A percentile compares a stretch with the other conserved stretches of the same genome.
Conservation (phyloP, 2,797 vertebrate genomes). For the Scleropages formosus region DNA sequence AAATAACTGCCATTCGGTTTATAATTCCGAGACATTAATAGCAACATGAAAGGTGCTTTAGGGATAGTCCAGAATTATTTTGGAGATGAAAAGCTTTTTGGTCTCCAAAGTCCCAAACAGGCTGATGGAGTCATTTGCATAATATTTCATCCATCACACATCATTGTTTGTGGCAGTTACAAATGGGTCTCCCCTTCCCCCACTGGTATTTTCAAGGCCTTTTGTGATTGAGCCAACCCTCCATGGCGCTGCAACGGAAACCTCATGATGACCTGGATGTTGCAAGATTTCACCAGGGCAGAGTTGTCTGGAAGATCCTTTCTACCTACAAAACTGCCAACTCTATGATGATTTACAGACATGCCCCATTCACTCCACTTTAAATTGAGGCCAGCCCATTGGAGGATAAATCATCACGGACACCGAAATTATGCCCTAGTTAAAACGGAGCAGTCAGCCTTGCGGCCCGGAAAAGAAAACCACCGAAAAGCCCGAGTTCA, state of each 20-base stretch:
- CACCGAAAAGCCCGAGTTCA: neutral
- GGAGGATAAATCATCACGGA: neutral
- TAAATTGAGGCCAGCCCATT: conserved; percentile 10
- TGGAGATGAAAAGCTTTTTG: conserved; percentile 26
- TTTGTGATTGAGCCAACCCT: neutral
- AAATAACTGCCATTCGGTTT: conserved; percentile 25
- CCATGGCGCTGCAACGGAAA: neutral
- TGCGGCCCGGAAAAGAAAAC: neutral
- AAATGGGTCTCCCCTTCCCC: neutral
- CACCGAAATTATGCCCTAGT: neutral
- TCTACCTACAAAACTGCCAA: neutral
- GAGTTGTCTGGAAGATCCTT: neutral
- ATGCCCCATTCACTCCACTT: conserved; percentile 6
- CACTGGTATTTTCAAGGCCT: neutral
- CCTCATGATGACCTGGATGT: too few relatives aligned
- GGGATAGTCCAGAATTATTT: conserved; percentile 25
- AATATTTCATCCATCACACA: conserved; percentile 24
- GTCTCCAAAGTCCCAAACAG: neutral
- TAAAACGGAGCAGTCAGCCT: conserved; percentile 1
- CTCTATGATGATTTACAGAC: neutral
- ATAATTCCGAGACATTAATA: conserved; percentile 30
- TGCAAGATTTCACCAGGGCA: neutral
- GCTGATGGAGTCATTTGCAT: conserved; percentile 29
- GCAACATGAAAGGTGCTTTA: conserved; percentile 13
- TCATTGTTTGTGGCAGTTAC: conserved; percentile 18